Evolutionary conservation across 2,113 vertebrate genomes (phyloP).

Genomic region (Apodemus sylvaticus): DNA sequence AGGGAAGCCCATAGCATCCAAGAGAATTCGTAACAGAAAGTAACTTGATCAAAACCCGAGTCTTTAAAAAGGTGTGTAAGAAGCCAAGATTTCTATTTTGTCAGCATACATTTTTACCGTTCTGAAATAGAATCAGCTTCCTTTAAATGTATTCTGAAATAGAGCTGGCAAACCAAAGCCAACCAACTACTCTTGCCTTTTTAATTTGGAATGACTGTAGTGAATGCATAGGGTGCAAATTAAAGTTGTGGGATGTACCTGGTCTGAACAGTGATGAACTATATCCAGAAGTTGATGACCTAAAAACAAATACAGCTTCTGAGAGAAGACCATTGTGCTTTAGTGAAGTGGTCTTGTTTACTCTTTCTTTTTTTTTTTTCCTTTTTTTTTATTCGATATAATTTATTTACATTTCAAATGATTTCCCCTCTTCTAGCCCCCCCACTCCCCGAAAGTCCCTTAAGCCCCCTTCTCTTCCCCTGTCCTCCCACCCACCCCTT

Average conservation of each 20-base stretch:
- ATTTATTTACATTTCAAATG: too few relatives aligned
- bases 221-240: background rate
- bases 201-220: background rate
- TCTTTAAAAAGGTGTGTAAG: background rate
- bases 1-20: background rate
- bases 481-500: too few relatives aligned
- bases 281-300: slow-evolving; percentile 75
- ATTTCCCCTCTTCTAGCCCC: too few relatives aligned
- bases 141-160: background rate
- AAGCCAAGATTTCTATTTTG: background rate
- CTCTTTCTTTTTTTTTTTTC: too few relatives aligned
- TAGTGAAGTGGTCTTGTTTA: background rate
- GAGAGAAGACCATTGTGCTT: background rate
- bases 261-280: slow-evolving; percentile 66
- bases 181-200: background rate
- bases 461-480: too few relatives aligned
- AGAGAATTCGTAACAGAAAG: background rate
- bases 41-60: background rate
- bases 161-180: too few relatives aligned
- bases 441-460: too few relatives aligned
- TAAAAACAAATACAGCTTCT: slow-evolving; percentile 50
- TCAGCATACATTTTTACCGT: background rate
- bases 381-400: too few relatives aligned
- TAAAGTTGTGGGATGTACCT: background rate
- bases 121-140: background rate